Conservation (phyloP, 2,888 invertebrate species). For the Cacoxenus indagator region DNA sequence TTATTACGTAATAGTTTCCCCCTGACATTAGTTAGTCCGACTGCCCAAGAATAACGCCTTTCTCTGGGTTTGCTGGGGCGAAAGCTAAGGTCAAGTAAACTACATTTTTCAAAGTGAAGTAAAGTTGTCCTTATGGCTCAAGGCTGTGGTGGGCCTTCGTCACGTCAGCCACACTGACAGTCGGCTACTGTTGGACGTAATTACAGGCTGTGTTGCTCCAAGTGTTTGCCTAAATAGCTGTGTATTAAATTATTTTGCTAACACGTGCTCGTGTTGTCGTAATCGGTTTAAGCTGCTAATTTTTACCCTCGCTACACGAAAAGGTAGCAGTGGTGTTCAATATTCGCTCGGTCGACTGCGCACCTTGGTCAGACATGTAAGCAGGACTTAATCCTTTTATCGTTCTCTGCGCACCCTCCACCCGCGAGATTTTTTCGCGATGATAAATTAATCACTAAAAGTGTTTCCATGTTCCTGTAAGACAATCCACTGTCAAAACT, state of each 20-base stretch:
- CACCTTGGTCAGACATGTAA: conserved; percentile 33
- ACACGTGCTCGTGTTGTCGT: conserved; percentile 55
- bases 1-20: too few species aligned
- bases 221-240: neutral
- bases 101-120: too few species aligned
- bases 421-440: conserved; percentile 59
- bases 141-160: conserved; percentile 46
- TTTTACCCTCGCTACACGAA: conserved; percentile 32
- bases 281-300: conserved; percentile 55
- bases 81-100: too few species aligned
- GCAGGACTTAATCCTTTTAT: conserved; percentile 64
- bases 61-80: too few species aligned
- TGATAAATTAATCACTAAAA: conserved; percentile 70
- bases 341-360: conserved; percentile 8
- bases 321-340: conserved; percentile 9
- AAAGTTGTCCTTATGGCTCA: too few species aligned
- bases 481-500: conserved; percentile 67
- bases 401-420: conserved; percentile 39
- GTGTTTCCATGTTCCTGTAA: conserved; percentile 68
- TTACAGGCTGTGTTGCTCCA: conserved; percentile 32
- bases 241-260: conserved; percentile 40
- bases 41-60: too few species aligned
- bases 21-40: too few species aligned
- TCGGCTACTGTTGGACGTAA: conserved; percentile 51
- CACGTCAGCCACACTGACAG: conserved; percentile 45